Evolutionary conservation across 1,140 invertebrate species (phyloP).

Genomic region (Listronotus oregonensis): DNA sequence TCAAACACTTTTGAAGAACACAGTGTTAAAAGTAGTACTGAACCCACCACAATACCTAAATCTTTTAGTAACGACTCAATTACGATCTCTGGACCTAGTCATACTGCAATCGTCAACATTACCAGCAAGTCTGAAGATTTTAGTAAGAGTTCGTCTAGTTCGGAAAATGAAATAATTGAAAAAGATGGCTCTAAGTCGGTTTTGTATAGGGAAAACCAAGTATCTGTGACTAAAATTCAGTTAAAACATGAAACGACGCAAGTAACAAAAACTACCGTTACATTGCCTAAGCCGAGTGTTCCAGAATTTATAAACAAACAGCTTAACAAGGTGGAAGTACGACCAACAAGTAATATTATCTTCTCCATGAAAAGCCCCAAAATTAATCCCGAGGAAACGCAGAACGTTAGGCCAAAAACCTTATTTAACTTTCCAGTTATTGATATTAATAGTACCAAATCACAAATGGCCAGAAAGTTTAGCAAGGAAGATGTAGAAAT

Average conservation of each 20-base stretch:
- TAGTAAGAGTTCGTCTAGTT: constrained; percentile 18
- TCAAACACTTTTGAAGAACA: constrained; percentile 15
- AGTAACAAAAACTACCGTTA: constrained; percentile 37
- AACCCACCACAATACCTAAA: background rate
- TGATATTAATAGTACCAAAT: constrained; percentile 1
- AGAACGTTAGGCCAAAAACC: constrained; percentile 28
- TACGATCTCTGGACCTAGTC: constrained; percentile 53
- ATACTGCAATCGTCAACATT: constrained; percentile 51
- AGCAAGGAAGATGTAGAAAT: constrained; percentile 61
- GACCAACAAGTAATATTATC: constrained; percentile 64
- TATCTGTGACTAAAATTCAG: constrained; percentile 53
- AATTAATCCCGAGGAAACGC: constrained; percentile 34
- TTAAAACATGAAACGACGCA: constrained; percentile 45
- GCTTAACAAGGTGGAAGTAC: constrained; percentile 68
- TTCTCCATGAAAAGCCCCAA: constrained; percentile 59
- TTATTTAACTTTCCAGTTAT: constrained; percentile 33
- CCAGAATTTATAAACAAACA: constrained; percentile 74
- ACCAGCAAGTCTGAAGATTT: constrained; percentile 37
- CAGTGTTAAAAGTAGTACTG: too few relatives aligned
- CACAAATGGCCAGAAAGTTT: constrained; percentile 51
- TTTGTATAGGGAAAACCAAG: constrained; percentile 40
- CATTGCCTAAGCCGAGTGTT: constrained; percentile 55
- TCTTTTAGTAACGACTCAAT: constrained; percentile 36
- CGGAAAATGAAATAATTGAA: constrained; percentile 26
- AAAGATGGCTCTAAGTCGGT: constrained; percentile 22